Conservation (phyloP, 2,797 vertebrate genomes). For the Crypturellus tataupa region DNA sequence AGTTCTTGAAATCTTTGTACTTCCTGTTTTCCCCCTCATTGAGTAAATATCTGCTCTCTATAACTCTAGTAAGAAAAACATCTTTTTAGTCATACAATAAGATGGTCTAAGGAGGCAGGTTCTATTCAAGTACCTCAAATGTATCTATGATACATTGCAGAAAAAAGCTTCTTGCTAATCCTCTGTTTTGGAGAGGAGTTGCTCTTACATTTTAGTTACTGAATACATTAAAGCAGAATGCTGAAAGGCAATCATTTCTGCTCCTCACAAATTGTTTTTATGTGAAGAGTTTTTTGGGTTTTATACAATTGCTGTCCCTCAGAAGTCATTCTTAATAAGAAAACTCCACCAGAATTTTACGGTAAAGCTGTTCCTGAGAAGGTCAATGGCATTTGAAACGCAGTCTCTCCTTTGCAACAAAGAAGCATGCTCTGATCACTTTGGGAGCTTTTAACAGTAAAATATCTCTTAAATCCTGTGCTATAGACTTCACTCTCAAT, state of each 20-base stretch:
- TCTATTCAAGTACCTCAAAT: background rate
- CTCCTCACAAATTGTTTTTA: background rate
- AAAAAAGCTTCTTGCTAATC: background rate
- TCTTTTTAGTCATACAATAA: background rate
- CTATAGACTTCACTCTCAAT: background rate
- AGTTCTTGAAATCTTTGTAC: accelerated
- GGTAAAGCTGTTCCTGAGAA: background rate
- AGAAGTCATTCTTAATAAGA: background rate
- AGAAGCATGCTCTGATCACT: background rate
- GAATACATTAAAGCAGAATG: background rate
- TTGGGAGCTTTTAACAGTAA: background rate
- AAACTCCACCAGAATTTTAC: background rate
- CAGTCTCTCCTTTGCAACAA: background rate
- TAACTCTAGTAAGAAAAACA: background rate
- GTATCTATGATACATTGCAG: background rate
- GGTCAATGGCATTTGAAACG: background rate
- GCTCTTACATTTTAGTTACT: background rate
- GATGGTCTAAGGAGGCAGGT: background rate
- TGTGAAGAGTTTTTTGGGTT: background rate
- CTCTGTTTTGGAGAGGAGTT: background rate
- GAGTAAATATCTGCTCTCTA: background rate
- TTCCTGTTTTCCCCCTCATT: background rate
- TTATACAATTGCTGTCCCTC: background rate
- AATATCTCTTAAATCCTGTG: background rate
- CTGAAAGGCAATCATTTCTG: background rate